Evolutionary conservation across 2,797 vertebrate genomes (phyloP), one percentile per base, ranked within the genome.

Genomic region (Rhabdophis nuchalis): DNA sequence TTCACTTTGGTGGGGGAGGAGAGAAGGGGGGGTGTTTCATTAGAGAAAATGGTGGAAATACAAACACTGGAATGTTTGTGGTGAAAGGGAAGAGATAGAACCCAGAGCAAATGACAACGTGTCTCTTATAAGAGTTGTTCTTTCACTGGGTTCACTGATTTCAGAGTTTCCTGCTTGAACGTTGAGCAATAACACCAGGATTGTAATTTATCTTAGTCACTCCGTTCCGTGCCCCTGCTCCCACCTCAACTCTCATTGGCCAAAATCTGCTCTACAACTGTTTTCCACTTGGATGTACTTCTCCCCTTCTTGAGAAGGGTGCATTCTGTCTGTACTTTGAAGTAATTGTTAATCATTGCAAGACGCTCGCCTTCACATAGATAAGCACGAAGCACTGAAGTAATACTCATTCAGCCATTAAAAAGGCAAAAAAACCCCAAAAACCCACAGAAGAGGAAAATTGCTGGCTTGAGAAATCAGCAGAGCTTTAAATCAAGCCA

Each of bases 201-300:
- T 94, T 1, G 1, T 92, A 92, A 96, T 96, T 95, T 95, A 95
- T 96, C 96, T 96, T 92, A 95, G 89, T 96, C 95, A 95, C 93
- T 94, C 96, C 94, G 87, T 46, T 93, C 91, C 1, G 88, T 72
- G 92, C 91, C 95, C 95, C 96, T 95, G 92, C 94, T 93, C 94
- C 94, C 96, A 94, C 92, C 95, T 91, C n/a, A 20, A 32, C 53
- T 11, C 27, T 1, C 58, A 8, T 53, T 86, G 23, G 77, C 91
- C 87, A 29, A 89, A 85, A 56, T 89, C 50, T 54, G 29, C 57
- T 14, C 2, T 23, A 5, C 32, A 27, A 58, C 12, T 60, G 29
- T 58, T 85, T 52, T 52, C 89, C 88, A 52, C 46, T n/a, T n/a
- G 10, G 29, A 52, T 25, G 5, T 29, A 20, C 5, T 32, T 53